Percentiles rank a stretch among this genome's conserved stretches.
Evolutionary conservation across 2,888 invertebrate genomes (phyloP).

Genomic region (Amiota mariae): DNA sequence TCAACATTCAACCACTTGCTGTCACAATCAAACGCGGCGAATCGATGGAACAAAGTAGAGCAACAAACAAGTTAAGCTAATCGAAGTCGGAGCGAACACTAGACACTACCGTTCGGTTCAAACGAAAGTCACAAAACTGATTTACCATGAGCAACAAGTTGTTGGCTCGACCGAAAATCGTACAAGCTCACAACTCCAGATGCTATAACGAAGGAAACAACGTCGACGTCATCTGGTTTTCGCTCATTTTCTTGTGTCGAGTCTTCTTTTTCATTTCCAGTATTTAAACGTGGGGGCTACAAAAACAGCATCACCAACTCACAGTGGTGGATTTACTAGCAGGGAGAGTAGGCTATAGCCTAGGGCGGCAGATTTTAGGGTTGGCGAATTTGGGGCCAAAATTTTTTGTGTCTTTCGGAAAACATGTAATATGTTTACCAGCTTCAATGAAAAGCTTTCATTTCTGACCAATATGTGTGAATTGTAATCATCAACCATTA

Average conservation of each 20-base stretch:
- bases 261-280: not conserved
- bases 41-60: not conserved
- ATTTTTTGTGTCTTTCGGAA: no score
- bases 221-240: slow-evolving; percentile 12
- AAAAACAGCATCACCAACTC: no score
- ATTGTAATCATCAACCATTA: no score
- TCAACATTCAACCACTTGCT: not conserved
- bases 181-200: slow-evolving; percentile 22
- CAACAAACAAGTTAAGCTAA: not conserved
- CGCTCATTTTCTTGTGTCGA: not conserved
- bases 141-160: slow-evolving; percentile 43
- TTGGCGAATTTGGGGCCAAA: no score
- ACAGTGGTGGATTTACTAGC: no score
- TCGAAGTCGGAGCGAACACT: slow-evolving; percentile 40
- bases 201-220: not conserved
- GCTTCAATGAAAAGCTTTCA: no score
- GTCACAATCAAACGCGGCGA: not conserved
- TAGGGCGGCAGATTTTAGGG: no score
- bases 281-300: not conserved
- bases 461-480: no score
- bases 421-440: no score
- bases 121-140: slow-evolving; percentile 57
- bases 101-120: slow-evolving; percentile 45
- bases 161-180: slow-evolving; percentile 35
- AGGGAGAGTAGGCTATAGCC: no score